These are phyloP conservation scores for Meleagris gallopavo DNA, from an alignment of 2,113 vertebrate genomes.

Conservation along the genomic window DNA sequence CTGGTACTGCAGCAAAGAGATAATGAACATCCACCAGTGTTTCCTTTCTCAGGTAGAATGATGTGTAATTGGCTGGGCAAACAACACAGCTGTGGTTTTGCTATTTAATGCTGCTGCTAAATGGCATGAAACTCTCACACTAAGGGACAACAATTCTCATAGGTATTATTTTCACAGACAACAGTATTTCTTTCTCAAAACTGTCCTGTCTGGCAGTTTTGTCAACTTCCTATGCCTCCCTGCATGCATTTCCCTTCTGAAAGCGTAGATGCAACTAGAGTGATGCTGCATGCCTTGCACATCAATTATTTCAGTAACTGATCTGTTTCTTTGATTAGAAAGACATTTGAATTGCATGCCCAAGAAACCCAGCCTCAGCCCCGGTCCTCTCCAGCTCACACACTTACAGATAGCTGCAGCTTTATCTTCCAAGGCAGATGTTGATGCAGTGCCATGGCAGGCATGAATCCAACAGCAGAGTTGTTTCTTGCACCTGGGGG, in stretches of 20 bases:
- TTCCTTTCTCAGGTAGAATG: not conserved
- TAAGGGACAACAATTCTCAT: not conserved
- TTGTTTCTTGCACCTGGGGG: not conserved
- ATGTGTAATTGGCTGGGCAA: not conserved
- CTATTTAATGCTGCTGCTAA: not conserved
- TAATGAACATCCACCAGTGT: not conserved
- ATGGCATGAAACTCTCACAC: rapidly evolving
- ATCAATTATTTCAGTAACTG: not conserved
- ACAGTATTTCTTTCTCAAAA: not conserved
- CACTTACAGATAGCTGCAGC: not conserved
- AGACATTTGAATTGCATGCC: not conserved
- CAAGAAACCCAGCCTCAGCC: not conserved
- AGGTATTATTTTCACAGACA: not conserved
- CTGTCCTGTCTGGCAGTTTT: not conserved
- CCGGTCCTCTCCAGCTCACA: not conserved
- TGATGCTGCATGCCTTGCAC: not conserved
- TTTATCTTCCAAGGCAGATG: not conserved
- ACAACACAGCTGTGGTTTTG: not conserved
- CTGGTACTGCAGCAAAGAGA: not conserved
- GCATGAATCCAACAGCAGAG: not conserved
- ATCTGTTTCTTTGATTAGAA: not conserved
- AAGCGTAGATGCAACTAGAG: not conserved
- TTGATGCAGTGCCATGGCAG: not conserved
- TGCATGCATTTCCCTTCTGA: not conserved
- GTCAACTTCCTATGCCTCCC: not conserved